Evolutionary conservation across 2,888 invertebrate genomes (phyloP).

Genomic region (Tineola bisselliella): DNA sequence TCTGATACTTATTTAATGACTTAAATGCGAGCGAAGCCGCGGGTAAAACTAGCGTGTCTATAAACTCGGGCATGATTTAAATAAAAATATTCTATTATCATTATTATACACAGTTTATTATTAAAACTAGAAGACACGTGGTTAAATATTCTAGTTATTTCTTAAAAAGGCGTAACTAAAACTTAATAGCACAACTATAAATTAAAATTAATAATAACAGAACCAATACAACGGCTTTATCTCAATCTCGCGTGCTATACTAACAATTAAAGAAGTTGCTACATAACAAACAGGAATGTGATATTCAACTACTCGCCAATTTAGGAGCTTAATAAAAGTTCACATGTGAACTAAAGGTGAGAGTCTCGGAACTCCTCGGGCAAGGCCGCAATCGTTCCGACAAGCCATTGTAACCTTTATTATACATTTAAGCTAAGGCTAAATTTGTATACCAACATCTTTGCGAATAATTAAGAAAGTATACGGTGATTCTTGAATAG

Average conservation of each 20-base stretch:
- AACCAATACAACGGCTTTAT: background rate
- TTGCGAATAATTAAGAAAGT: constrained; percentile 40
- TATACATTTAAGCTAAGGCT: constrained; percentile 44
- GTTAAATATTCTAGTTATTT: too few species aligned
- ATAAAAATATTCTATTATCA: too few species aligned
- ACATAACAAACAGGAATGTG: background rate
- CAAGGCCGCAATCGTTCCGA: constrained; percentile 44
- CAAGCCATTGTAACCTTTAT: background rate
- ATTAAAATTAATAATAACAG: background rate
- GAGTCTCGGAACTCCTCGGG: constrained; percentile 59
- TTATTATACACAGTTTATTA: too few species aligned
- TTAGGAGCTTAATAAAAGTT: constrained; percentile 34
- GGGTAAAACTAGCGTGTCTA: too few species aligned
- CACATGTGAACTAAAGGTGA: constrained; percentile 65
- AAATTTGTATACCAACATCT: constrained; percentile 25
- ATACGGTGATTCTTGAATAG: constrained; percentile 33
- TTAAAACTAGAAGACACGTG: background rate
- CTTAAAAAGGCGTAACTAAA: background rate
- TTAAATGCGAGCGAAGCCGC: too few species aligned
- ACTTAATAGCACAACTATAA: background rate
- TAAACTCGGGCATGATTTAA: too few species aligned
- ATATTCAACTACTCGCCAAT: background rate
- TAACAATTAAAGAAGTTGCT: background rate
- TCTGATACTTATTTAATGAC: too few species aligned
- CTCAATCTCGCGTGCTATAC: background rate